Evolutionary conservation across 35 echinoderm and acorn worm genomes (phyloP).

Genomic region (Stichopus chloronotus): DNA sequence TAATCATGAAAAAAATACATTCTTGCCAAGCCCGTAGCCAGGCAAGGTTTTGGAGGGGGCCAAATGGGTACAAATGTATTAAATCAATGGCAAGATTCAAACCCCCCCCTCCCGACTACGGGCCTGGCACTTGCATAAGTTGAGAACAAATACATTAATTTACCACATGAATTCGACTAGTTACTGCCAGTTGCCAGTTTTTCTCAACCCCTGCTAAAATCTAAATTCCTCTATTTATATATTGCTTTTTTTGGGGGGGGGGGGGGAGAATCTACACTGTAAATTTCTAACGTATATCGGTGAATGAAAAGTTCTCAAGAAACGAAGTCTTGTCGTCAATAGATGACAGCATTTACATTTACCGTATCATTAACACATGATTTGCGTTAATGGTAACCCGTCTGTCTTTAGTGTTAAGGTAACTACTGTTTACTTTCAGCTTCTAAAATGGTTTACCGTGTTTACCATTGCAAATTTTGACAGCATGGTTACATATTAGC

Average conservation of each 20-base stretch:
- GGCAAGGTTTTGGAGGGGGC: too few relatives aligned
- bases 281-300: neutral
- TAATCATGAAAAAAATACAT: too few relatives aligned
- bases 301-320: neutral
- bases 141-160: neutral
- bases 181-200: neutral
- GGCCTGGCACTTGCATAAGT: neutral
- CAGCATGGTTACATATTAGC: neutral
- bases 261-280: slow-evolving; percentile 5
- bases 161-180: neutral
- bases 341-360: slow-evolving; percentile 25
- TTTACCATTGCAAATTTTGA: neutral
- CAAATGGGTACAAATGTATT: too few relatives aligned
- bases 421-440: neutral
- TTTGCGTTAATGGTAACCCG: slow-evolving; percentile 39
- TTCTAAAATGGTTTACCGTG: too few relatives aligned
- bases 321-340: slow-evolving; percentile 5
- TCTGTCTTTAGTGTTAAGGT: slow-evolving; percentile 21
- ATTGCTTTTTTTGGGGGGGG: neutral
- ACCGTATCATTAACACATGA: slow-evolving; percentile 36
- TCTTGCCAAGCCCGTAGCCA: too few relatives aligned
- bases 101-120: neutral
- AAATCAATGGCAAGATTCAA: too few relatives aligned
- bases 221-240: neutral
- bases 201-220: neutral